These are phyloP conservation scores for Tolypeutes matacus DNA, from an alignment of 2,797 vertebrate species.

Conservation along the genomic window DNA sequence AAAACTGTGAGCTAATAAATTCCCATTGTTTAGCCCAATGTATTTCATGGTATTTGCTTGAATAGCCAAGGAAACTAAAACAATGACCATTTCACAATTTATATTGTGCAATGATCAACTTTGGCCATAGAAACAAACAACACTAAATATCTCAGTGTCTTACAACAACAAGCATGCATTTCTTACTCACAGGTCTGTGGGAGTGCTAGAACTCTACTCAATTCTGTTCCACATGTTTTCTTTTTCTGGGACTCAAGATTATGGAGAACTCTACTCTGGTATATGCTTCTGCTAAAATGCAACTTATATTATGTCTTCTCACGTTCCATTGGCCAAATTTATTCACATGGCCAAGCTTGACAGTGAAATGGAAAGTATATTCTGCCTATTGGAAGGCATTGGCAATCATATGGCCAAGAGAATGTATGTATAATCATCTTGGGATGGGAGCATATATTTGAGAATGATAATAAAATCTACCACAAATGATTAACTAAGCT, in stretches of 20 bases:
- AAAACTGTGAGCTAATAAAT: too few species aligned
- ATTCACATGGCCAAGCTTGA: not conserved
- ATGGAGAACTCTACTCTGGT: not conserved
- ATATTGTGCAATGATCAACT: not conserved
- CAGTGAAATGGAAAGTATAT: not conserved
- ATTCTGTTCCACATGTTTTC: not conserved
- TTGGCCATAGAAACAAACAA: not conserved
- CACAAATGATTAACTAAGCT: not conserved
- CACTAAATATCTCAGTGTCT: not conserved
- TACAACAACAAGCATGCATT: not conserved
- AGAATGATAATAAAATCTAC: not conserved
- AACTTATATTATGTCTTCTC: not conserved
- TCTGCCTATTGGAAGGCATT: not conserved
- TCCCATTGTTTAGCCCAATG: too few species aligned
- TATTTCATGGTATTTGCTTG: too few species aligned
- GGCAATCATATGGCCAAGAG: not conserved
- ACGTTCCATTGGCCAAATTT: constrained; percentile 89
- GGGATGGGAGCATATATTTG: not conserved
- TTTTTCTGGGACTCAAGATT: not conserved
- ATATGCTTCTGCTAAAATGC: not conserved
- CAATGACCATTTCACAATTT: not conserved
- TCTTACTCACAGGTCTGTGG: constrained; percentile 85
- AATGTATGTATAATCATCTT: not conserved
- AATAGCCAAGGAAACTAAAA: too few species aligned
- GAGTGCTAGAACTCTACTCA: constrained; percentile 83